Evolutionary conservation across 2,113 vertebrate species (phyloP).

Genomic region (Ptilonorhynchus violaceus): DNA sequence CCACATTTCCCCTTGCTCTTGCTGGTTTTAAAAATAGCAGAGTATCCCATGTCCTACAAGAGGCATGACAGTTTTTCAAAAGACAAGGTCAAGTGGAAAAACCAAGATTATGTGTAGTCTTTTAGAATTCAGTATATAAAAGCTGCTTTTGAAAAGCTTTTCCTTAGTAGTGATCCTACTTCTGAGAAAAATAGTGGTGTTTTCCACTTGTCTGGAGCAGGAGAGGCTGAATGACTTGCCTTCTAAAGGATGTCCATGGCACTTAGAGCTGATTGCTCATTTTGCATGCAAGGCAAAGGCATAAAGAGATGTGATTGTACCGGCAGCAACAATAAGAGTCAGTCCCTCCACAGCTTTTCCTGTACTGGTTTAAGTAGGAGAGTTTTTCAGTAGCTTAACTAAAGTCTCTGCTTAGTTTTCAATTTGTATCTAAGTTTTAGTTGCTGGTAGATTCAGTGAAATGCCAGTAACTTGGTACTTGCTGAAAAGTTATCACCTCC

Average conservation of each 20-base stretch:
- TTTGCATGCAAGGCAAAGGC: background rate
- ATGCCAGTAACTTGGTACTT: background rate
- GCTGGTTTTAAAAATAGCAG: background rate
- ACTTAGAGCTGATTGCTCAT: background rate
- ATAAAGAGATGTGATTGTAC: background rate
- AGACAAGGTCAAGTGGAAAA: background rate
- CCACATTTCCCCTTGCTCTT: background rate
- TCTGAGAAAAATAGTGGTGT: background rate
- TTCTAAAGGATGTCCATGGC: background rate
- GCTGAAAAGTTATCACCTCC: background rate
- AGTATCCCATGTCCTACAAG: background rate
- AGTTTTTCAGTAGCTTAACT: background rate
- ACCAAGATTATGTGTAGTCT: background rate
- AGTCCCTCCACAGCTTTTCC: background rate
- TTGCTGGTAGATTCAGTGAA: background rate
- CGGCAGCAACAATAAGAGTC: background rate
- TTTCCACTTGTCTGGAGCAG: background rate
- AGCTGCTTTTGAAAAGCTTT: background rate
- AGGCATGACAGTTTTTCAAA: background rate
- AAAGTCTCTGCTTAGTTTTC: background rate
- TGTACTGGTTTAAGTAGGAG: background rate
- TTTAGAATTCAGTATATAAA: background rate
- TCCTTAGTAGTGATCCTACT: background rate
- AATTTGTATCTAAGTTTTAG: background rate
- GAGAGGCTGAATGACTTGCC: fast-evolving